phyloP scores from a whole-genome alignment of 2,888 invertebrate genomes.

The Hemaris fuciformis region DNA sequence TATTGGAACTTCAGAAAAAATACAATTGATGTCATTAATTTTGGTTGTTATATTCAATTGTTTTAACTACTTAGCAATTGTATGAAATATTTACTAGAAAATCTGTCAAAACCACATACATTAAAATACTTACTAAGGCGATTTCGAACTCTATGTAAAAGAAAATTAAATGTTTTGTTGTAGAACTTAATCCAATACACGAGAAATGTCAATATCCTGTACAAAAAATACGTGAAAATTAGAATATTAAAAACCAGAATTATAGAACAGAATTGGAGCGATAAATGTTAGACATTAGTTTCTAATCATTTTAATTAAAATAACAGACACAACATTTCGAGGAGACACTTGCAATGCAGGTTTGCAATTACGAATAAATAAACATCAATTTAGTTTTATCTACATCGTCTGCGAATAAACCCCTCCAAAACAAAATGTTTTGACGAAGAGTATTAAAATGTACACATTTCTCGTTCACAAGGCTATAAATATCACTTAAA shows the following conservation, averaged over 20 bases:
- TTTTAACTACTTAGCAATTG: too few relatives aligned
- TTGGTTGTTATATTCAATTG: too few relatives aligned
- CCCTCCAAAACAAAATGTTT: not conserved
- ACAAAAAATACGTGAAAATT: not conserved
- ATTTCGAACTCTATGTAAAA: too few relatives aligned
- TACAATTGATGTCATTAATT: too few relatives aligned
- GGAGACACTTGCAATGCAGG: not conserved
- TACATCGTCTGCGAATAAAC: not conserved
- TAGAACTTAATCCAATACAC: too few relatives aligned
- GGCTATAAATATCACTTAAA: constrained; percentile 49
- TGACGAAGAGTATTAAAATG: constrained; percentile 25
- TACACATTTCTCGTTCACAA: constrained; percentile 39
- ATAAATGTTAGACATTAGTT: not conserved
- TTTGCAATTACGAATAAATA: not conserved
- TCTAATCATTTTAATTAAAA: not conserved
- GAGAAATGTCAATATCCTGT: too few relatives aligned
- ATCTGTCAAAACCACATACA: too few relatives aligned
- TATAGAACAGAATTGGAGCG: not conserved
- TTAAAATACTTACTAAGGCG: too few relatives aligned
- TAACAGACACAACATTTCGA: not conserved
- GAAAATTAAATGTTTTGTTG: too few relatives aligned
- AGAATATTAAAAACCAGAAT: not conserved
- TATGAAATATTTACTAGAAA: too few relatives aligned
- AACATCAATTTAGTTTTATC: not conserved
- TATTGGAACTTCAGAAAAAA: too few relatives aligned